phyloP scores from a whole-genome alignment of 2,888 invertebrate species.

The Thera obeliscata region DNA sequence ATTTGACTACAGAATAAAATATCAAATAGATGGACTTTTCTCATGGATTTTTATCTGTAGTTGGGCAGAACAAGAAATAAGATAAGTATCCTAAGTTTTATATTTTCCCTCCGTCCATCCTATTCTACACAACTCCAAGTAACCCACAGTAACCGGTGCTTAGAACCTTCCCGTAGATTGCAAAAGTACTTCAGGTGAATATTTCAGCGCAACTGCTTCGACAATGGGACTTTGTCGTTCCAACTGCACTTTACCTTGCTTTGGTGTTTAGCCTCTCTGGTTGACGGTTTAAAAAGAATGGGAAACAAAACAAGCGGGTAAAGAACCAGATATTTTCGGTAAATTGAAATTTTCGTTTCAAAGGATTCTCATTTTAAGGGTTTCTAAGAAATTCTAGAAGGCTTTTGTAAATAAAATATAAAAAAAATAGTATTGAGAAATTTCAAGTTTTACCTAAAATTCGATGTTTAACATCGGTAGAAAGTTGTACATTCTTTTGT shows the following conservation, averaged over 20 bases:
- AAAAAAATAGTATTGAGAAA: too few species aligned
- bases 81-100: not conserved
- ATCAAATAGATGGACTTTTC: too few species aligned
- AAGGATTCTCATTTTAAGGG: not conserved
- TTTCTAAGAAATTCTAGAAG: too few species aligned
- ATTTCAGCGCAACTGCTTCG: conserved; percentile 21
- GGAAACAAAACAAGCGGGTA: not conserved
- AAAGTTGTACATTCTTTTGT: too few species aligned
- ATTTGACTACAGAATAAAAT: too few species aligned
- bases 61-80: not conserved
- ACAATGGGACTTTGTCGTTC: conserved; percentile 26
- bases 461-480: too few species aligned
- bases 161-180: conserved; percentile 28
- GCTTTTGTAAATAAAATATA: too few species aligned
- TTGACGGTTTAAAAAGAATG: conserved; percentile 4
- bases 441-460: too few species aligned
- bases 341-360: too few species aligned
- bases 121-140: too few species aligned
- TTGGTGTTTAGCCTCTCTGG: conserved; percentile 10
- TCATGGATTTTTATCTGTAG: too few species aligned
- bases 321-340: too few species aligned
- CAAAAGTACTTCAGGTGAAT: conserved; percentile 22
- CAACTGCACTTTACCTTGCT: conserved; percentile 19
- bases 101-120: conserved; percentile 2
- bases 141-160: conserved; percentile 17